Conservation (phyloP, 1,140 invertebrate species). For the Drosophila novamexicana region DNA sequence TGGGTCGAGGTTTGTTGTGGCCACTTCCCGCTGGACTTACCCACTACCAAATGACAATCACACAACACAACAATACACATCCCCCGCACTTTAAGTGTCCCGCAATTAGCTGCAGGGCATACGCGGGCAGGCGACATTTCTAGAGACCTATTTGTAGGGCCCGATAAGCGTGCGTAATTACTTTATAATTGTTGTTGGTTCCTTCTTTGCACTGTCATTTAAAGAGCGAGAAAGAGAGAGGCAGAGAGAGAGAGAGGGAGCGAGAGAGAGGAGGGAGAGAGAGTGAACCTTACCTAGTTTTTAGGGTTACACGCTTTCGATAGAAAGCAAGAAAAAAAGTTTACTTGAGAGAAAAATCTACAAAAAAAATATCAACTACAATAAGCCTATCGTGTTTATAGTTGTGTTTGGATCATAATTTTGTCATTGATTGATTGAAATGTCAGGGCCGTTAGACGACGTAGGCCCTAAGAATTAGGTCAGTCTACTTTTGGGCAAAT, state of each 20-base stretch:
- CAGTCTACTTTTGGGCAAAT: constrained; percentile 34
- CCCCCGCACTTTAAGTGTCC: constrained; percentile 10
- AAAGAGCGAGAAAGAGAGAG: not conserved
- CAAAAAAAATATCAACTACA: constrained; percentile 43
- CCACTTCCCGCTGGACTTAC: constrained; percentile 39
- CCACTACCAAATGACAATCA: too few relatives aligned
- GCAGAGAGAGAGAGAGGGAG: not conserved
- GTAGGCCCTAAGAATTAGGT: constrained; percentile 45
- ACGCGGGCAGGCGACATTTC: constrained; percentile 39
- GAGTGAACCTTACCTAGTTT: constrained; percentile 29
- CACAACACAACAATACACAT: constrained; percentile 12
- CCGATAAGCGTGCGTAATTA: constrained; percentile 57
- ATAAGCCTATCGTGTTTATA: constrained; percentile 21
- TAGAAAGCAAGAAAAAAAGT: constrained; percentile 30
- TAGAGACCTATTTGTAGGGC: constrained; percentile 38
- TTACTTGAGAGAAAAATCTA: constrained; percentile 47
- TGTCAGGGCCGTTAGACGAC: constrained; percentile 62
- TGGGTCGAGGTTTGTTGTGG: constrained; percentile 64
- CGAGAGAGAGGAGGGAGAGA: not conserved
- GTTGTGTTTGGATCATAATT: constrained; percentile 19
- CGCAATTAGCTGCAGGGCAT: constrained; percentile 35
- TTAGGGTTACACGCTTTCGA: constrained; percentile 59
- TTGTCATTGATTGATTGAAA: constrained; percentile 62
- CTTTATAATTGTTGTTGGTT: constrained; percentile 63
- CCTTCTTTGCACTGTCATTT: constrained; percentile 22